These are phyloP conservation scores for Mobula hypostoma DNA, from an alignment of 2,113 vertebrate species.

Conservation along the genomic window DNA sequence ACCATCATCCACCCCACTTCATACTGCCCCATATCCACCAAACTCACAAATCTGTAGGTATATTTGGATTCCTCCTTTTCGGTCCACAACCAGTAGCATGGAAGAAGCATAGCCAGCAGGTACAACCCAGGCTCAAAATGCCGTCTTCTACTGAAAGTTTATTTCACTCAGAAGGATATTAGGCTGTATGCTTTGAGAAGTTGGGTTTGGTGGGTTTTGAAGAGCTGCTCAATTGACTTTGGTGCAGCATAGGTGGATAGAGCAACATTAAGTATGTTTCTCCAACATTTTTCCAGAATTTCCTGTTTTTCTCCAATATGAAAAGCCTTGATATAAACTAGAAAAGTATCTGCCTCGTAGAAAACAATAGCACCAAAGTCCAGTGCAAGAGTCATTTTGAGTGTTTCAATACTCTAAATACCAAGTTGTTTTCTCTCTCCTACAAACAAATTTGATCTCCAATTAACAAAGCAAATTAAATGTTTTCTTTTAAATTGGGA, in stretches of 20 bases:
- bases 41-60: too few species aligned
- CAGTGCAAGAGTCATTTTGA: background rate
- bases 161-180: background rate
- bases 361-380: background rate
- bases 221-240: too few species aligned
- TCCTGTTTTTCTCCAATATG: too few species aligned
- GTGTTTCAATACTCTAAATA: background rate
- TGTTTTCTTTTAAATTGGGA: background rate
- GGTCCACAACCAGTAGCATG: background rate
- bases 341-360: background rate
- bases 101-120: background rate
- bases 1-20: background rate
- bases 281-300: background rate
- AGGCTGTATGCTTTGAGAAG: background rate
- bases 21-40: too few species aligned
- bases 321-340: background rate
- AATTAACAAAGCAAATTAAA: background rate
- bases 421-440: background rate
- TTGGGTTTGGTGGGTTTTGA: background rate
- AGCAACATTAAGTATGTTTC: too few species aligned
- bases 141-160: background rate
- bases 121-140: background rate
- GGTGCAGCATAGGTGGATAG: too few species aligned
- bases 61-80: background rate
- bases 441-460: background rate